Percentiles rank a stretch among this genome's conserved stretches.
These are phyloP conservation scores for Bufo bufo DNA, from an alignment of 2,113 vertebrate genomes.

Conservation along the genomic window DNA sequence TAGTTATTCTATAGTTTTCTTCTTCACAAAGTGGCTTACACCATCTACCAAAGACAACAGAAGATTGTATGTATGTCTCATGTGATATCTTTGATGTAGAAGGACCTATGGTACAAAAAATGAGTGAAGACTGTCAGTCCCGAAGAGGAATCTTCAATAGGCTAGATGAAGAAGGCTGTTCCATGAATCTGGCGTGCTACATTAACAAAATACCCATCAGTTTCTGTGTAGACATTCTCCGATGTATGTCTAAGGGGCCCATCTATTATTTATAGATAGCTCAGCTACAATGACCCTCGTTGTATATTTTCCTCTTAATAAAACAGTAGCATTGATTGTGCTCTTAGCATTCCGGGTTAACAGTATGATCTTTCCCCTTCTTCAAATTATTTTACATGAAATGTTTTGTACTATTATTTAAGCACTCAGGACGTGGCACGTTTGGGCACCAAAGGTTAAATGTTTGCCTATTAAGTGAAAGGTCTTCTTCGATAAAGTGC, in stretches of 20 bases:
- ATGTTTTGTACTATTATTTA: constrained; percentile 27
- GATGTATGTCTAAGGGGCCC: constrained; percentile 32
- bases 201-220: constrained; percentile 24
- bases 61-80: neutral
- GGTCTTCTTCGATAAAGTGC: constrained; percentile 16
- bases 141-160: neutral
- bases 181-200: neutral
- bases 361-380: neutral
- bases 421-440: neutral
- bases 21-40: neutral
- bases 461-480: constrained; percentile 17
- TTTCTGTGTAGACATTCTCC: constrained; percentile 36
- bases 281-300: constrained; percentile 37
- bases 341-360: constrained; percentile 4
- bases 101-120: neutral
- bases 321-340: constrained; percentile 53
- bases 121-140: neutral
- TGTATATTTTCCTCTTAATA: constrained; percentile 47
- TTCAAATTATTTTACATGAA: constrained; percentile 34
- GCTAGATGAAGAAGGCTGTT: neutral
- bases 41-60: neutral
- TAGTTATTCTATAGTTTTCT: neutral
- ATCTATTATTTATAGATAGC: constrained; percentile 55
- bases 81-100: neutral
- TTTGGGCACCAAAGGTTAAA: neutral